These are phyloP conservation scores for Xiphophorus maculatus DNA, from an alignment of 2,113 vertebrate genomes.

Conservation along the genomic window DNA sequence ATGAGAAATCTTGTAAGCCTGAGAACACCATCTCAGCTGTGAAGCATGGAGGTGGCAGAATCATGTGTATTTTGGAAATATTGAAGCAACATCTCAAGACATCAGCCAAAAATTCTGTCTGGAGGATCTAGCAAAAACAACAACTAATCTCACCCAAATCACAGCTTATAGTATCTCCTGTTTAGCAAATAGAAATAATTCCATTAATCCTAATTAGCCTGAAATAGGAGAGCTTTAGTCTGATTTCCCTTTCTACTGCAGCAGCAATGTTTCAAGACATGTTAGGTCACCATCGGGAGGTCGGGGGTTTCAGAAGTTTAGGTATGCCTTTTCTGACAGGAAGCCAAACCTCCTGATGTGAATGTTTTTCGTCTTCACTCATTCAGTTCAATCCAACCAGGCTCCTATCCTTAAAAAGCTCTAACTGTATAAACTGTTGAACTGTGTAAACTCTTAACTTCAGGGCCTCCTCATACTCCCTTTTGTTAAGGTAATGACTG, in stretches of 20 bases:
- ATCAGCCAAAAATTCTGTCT: too few relatives aligned
- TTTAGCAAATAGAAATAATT: too few relatives aligned
- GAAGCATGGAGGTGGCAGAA: too few relatives aligned
- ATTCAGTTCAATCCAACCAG: conserved; percentile 11
- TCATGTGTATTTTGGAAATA: too few relatives aligned
- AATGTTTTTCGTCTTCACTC: background rate
- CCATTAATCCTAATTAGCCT: too few relatives aligned
- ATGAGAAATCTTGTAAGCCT: too few relatives aligned
- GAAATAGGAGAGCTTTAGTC: too few relatives aligned
- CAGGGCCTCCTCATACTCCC: background rate
- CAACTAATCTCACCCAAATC: too few relatives aligned
- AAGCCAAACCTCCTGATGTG: background rate
- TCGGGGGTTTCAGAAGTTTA: background rate
- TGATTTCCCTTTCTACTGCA: background rate
- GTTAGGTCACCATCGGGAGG: background rate
- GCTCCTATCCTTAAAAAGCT: conserved; percentile 23
- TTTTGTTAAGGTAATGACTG: conserved; percentile 20
- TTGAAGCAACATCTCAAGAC: too few relatives aligned
- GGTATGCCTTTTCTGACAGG: background rate
- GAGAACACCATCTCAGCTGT: too few relatives aligned
- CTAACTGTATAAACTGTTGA: conserved; percentile 12
- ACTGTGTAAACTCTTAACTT: conserved; percentile 51
- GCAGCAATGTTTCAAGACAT: background rate
- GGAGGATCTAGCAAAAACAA: too few relatives aligned
- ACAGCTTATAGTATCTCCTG: too few relatives aligned